Evolutionary conservation across 2,888 invertebrate genomes (phyloP), one percentile per base, ranked within the genome.

Genomic region (Punctoribates punctum): DNA sequence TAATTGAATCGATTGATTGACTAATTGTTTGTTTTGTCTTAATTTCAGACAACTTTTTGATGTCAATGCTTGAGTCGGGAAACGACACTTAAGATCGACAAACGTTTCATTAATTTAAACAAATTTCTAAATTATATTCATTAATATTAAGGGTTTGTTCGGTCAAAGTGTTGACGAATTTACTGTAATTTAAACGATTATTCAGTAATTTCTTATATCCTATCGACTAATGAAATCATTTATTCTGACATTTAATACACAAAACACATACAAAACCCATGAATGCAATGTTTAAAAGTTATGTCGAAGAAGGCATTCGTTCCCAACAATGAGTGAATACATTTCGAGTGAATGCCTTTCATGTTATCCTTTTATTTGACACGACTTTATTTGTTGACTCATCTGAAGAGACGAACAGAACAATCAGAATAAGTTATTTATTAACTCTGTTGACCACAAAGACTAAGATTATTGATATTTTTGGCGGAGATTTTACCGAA

Each of bases 31-130:
- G 29, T 67, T 67, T 34, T 62, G 6, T 60, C 20, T 27, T 23
- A 60, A 29, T 65, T 29, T 15, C 34, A 67, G 91, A 93, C 83
- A 89, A 90, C 73, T 94, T 93, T 85, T 88, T 95, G 78, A 88
- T 89, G 80, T 92, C 93, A 82, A 90, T 92, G 86, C 86, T 94
- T 77, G 91, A 93, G 83, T 62, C 74, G n/a, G 54, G 54, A 6
- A 74, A 34, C 15, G 74, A 74, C 38, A 20, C 54, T 15, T 74
- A 60, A 38, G 11, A 23, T 11, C 13, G 27, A 60, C 11, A 27
- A 60, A 60, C 60, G 20, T 20, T 20, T 48, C 27, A 60, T 60
- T 60, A 15, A 57, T 6, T 17, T 20, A 57, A 23, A 57, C 4
- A 8, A 20, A 57, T 23, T n/a, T 34, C 34, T 34, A 34, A 34